Conservation (phyloP, 2,888 invertebrate species). For the Lacanobia oleracea region DNA sequence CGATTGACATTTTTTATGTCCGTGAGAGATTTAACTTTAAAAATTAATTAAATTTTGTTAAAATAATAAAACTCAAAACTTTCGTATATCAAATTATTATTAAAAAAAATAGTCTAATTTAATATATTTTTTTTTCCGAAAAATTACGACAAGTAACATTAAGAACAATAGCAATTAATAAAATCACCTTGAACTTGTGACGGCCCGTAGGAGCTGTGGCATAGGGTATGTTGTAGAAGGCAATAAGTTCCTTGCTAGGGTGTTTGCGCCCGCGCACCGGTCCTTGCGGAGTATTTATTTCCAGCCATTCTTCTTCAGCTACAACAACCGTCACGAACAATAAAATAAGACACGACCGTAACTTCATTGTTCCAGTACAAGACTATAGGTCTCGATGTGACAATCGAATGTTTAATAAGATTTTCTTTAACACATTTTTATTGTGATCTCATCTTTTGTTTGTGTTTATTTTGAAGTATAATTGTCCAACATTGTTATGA, state of each 20-base stretch:
- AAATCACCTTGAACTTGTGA: slow-evolving; percentile 49
- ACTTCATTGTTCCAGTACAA: background rate
- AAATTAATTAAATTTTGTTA: too few species aligned
- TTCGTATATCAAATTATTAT: too few species aligned
- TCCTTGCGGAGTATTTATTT: slow-evolving; percentile 68
- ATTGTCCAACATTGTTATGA: background rate
- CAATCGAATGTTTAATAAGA: background rate
- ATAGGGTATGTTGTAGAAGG: slow-evolving; percentile 74
- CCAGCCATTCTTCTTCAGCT: slow-evolving; percentile 43
- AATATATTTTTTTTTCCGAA: too few species aligned
- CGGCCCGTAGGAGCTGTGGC: slow-evolving; percentile 72
- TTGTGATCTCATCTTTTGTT: background rate
- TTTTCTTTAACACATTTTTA: background rate
- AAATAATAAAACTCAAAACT: too few species aligned
- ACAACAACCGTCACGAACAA: slow-evolving; percentile 5
- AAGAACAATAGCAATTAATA: background rate
- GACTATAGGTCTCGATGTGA: background rate
- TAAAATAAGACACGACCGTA: slow-evolving; percentile 9
- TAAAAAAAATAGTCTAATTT: too few species aligned
- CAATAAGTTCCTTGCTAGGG: slow-evolving; percentile 61
- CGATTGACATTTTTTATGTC: too few species aligned
- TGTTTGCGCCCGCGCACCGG: slow-evolving; percentile 71
- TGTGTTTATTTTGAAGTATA: background rate
- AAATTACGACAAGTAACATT: too few species aligned
- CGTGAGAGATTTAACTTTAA: too few species aligned